Percentiles rank a stretch among this genome's conserved stretches.
Evolutionary conservation across 2,113 vertebrate species (phyloP).

Genomic region (Anser cygnoides): DNA sequence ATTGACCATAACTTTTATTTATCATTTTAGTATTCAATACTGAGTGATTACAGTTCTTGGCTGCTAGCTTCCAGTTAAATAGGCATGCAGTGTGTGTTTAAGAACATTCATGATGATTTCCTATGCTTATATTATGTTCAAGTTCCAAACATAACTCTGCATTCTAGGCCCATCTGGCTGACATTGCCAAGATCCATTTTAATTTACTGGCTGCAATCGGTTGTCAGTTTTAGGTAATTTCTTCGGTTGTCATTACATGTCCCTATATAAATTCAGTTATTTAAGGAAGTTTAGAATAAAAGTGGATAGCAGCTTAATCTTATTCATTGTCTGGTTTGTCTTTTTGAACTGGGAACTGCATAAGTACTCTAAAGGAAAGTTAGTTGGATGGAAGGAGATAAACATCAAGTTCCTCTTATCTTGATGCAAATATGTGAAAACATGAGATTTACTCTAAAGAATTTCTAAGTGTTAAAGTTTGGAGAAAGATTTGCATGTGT

Average conservation of each 20-base stretch:
- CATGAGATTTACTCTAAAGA: constrained; percentile 45
- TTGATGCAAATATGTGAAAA: constrained; percentile 42
- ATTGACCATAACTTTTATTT: constrained; percentile 3
- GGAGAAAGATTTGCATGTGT: not conserved
- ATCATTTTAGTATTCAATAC: not conserved
- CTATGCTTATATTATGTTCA: constrained; percentile 60
- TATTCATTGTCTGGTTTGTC: constrained; percentile 2
- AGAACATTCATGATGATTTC: constrained; percentile 63
- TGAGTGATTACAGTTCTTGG: constrained; percentile 26
- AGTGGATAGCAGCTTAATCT: constrained; percentile 17
- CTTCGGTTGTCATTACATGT: constrained; percentile 32
- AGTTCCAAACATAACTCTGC: constrained; percentile 45
- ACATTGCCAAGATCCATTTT: constrained; percentile 48
- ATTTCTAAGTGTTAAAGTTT: constrained; percentile 30
- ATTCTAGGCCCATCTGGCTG: constrained; percentile 58
- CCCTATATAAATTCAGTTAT: constrained; percentile 31
- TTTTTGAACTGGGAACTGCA: constrained; percentile 51
- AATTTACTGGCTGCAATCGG: constrained; percentile 59
- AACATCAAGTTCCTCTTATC: constrained; percentile 35
- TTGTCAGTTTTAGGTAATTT: constrained; percentile 62
- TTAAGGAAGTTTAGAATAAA: constrained; percentile 66
- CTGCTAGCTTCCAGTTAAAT: constrained; percentile 37
- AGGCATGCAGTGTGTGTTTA: constrained; percentile 56
- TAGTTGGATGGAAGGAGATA: constrained; percentile 14
- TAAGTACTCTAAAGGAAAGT: constrained; percentile 49